Base-by-base conservation (phyloP, 2,888 invertebrate species). In the Gymnosoma rotundatum region DNA sequence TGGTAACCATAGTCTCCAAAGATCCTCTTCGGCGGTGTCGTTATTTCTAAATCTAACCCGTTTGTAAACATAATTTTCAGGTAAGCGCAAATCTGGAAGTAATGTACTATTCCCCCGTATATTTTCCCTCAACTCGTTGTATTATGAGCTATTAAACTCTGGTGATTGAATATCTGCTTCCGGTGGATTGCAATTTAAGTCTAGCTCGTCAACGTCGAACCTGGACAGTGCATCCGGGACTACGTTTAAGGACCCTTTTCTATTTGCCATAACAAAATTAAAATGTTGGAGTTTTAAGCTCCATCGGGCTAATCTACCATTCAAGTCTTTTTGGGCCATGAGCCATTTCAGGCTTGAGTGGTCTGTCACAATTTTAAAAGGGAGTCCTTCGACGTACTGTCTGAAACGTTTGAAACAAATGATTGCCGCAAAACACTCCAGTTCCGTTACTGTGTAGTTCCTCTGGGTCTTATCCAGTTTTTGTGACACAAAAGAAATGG, bases 1-100 rank as follows among this genome's bases (percentile, higher is more conserved):
- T 5, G 81, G 70, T 2, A 81, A n/a, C 78, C 78, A 78, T 8
- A 78, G 1, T 18, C 56, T 52, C 72, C 72, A 78, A n/a, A 58
- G 36, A 7, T 25, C 36, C 5, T 75, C 70, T 18, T 75, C 64
- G 3, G 38, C n/a, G n/a, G 32, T n/a, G n/a, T n/a, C n/a, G n/a
- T n/a, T n/a, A n/a, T n/a, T n/a, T n/a, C n/a, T n/a, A n/a, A n/a
- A n/a, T n/a, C n/a, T n/a, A n/a, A n/a, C n/a, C n/a, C n/a, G n/a
- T n/a, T n/a, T n/a, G n/a, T 10, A 80, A 0, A 80, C 32, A n/a
- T 52, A 16, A 7, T 52, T 32, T n/a, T 73, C 67, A 2, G n/a
- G 10, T 1, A 73, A 4, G 20, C 67, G 25, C 12, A 80, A 2
- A 16, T 60, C 73, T 9, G 67, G 73, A 12, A 67, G 38, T n/a